Evolutionary conservation across 2,113 vertebrate genomes (phyloP).

Genomic region (Phaethornis superciliosus): DNA sequence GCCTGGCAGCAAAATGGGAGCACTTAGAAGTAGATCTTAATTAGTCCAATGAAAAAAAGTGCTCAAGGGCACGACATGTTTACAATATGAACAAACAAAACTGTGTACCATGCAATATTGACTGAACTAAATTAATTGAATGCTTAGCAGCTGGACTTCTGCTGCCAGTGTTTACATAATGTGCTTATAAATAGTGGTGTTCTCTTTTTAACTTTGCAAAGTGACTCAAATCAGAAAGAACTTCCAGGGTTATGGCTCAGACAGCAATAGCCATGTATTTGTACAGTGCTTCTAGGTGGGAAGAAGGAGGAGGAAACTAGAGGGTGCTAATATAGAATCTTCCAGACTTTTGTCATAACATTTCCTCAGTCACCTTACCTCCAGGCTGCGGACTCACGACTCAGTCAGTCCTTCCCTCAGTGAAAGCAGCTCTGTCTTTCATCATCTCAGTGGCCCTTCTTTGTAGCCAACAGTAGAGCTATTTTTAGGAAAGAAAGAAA

Average conservation of each 20-base stretch:
- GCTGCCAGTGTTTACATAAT: constrained; percentile 41
- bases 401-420: background rate
- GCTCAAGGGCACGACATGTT: constrained; percentile 57
- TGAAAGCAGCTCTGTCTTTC: background rate
- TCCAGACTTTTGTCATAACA: background rate
- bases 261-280: background rate
- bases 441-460: background rate
- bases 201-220: constrained; percentile 44
- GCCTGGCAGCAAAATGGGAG: constrained; percentile 22
- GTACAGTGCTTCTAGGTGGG: background rate
- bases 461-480: background rate
- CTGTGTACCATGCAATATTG: constrained; percentile 56
- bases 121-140: constrained; percentile 62
- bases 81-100: constrained; percentile 18
- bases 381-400: background rate
- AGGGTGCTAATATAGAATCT: background rate
- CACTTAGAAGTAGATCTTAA: constrained; percentile 53
- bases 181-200: constrained; percentile 30
- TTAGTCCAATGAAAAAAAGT: constrained; percentile 45
- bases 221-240: background rate
- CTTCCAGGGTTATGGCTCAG: background rate
- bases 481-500: background rate
- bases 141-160: constrained; percentile 51
- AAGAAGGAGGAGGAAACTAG: background rate
- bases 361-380: background rate